Base-by-base conservation (phyloP, 2,888 invertebrate species). In the Chrysomela aeneicollis region DNA sequence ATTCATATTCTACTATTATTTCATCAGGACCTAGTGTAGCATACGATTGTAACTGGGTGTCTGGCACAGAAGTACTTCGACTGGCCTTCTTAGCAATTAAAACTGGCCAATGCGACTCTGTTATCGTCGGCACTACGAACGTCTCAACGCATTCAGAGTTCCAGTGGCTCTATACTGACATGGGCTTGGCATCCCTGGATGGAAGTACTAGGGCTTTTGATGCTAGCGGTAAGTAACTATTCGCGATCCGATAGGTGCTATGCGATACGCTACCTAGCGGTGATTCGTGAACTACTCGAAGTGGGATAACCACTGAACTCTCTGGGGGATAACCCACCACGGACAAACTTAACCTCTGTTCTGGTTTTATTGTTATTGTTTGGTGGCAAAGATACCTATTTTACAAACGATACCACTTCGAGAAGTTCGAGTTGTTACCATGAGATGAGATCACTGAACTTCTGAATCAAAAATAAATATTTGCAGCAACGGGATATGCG, bases 91-190 rank as follows among this genome's bases (percentile, higher is more conserved):
- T 97, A 74, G 89, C 93, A 0, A 89, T 96, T 58, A 86, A 91
- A 55, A 89, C 89, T 71, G 95, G 94, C 0, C 90, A 92, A 73
- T 95, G 96, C 76, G 97, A 98, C 71, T 87, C 93, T 0, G 97
- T 96, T 0, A 89, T 98, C 64, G 93, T 98, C 6, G 97, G 94
- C 6, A 96, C 95, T 0, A 88, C 92, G 17, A 96, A 95, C 81
- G 84, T 98, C 46, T 86, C 87, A 30, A 77, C 89, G 51, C 87
- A 88, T 71, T 87, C 89, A 1, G 85, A 86, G 66, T 84, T 87
- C 42, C 87, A 89, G 10, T 82, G 87, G 73, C 86, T 89, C 75
- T 90, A 89, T 78, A 82, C 86, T 68, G 86, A 87, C 66, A 83
- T 90, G 74, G 87, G 87, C 37, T 85, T 90, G 83, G 78, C 90